These are phyloP conservation scores for Gastrophryne carolinensis DNA, from an alignment of 2,797 vertebrate species.

Conservation along the genomic window DNA sequence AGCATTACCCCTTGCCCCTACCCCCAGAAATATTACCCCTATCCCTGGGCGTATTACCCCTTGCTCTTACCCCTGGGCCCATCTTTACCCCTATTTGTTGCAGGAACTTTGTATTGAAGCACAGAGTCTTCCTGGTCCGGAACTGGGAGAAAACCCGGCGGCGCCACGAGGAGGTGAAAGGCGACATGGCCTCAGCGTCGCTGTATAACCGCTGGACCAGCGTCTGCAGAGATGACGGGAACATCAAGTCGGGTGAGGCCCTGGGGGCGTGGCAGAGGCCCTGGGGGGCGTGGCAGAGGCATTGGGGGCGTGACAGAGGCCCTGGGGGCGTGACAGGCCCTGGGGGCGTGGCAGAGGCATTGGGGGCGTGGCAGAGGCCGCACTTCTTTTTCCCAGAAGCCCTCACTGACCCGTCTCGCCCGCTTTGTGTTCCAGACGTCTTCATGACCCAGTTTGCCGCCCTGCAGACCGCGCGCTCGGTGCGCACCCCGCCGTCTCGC, in stretches of 20 bases:
- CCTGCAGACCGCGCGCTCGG: constrained; percentile 91
- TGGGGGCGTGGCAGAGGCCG: constrained; percentile 11
- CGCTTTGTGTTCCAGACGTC: constrained; percentile 78
- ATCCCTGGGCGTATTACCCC: not conserved
- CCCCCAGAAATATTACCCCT: not conserved
- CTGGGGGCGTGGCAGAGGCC: constrained; percentile 23
- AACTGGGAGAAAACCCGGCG: constrained; percentile 97
- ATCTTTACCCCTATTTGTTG: not conserved
- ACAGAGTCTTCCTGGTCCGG: constrained; percentile 89
- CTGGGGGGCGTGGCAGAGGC: fast-evolving
- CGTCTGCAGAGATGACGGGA: constrained; percentile 91
- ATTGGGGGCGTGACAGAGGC: not conserved
- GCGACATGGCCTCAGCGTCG: constrained; percentile 76
- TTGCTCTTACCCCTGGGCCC: not conserved
- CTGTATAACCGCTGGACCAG: constrained; percentile 90
- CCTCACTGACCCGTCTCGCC: not conserved
- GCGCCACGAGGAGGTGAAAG: constrained; percentile 91
- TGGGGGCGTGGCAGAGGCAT: fast-evolving
- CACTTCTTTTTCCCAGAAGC: too few species aligned
- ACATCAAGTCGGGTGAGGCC: constrained; percentile 89
- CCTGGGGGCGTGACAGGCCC: too few species aligned
- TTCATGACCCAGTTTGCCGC: constrained; percentile 99
- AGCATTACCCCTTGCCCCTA: not conserved
- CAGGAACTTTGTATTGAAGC: constrained; percentile 96
- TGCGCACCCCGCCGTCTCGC: constrained; percentile 90